A percentile compares a stretch with the other conserved stretches of the same genome.
These are phyloP conservation scores for Megaustenia siamemsis DNA, from an alignment of 2,888 invertebrate species.

Conservation along the genomic window DNA sequence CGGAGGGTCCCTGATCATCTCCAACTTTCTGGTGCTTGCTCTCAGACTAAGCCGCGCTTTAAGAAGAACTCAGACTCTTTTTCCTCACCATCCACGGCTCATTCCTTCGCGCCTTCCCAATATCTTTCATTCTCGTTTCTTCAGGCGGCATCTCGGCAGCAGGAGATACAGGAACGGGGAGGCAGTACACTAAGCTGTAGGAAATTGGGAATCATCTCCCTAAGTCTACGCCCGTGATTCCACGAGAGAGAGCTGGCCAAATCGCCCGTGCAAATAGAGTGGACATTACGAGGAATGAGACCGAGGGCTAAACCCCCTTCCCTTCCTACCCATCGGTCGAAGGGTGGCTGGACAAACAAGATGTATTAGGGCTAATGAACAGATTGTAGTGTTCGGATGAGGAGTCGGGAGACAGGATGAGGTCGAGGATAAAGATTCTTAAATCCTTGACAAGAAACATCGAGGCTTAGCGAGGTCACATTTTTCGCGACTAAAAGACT, in stretches of 20 bases:
- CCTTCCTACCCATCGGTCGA: slow-evolving; percentile 28
- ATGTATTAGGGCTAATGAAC: slow-evolving; percentile 53
- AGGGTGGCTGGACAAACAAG: slow-evolving; percentile 43
- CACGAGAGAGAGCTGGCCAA: slow-evolving; percentile 35
- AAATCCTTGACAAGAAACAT: slow-evolving; percentile 14
- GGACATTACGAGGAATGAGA: slow-evolving; percentile 43
- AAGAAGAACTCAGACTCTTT: slow-evolving; percentile 34
- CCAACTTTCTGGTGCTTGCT: slow-evolving; percentile 41
- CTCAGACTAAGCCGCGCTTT: slow-evolving; percentile 48
- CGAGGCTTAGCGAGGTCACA: slow-evolving; percentile 8
- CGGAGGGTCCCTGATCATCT: slow-evolving; percentile 33
- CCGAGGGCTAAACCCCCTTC: slow-evolving; percentile 3
- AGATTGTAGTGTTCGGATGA: slow-evolving; percentile 39
- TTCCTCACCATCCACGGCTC: not conserved
- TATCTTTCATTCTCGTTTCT: slow-evolving; percentile 12
- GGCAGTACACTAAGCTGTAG: slow-evolving; percentile 43
- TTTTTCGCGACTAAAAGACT: not conserved
- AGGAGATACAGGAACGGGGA: no score
- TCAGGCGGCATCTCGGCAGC: not conserved
- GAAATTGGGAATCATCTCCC: slow-evolving; percentile 50
- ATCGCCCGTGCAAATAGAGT: slow-evolving; percentile 52
- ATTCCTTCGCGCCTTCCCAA: slow-evolving; percentile 30
- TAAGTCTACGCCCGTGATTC: slow-evolving; percentile 41
- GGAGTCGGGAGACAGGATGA: slow-evolving; percentile 18
- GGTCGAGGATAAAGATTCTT: slow-evolving; percentile 27